Base-by-base conservation (phyloP, 2,888 invertebrate species). In the Campoplex nolae region DNA sequence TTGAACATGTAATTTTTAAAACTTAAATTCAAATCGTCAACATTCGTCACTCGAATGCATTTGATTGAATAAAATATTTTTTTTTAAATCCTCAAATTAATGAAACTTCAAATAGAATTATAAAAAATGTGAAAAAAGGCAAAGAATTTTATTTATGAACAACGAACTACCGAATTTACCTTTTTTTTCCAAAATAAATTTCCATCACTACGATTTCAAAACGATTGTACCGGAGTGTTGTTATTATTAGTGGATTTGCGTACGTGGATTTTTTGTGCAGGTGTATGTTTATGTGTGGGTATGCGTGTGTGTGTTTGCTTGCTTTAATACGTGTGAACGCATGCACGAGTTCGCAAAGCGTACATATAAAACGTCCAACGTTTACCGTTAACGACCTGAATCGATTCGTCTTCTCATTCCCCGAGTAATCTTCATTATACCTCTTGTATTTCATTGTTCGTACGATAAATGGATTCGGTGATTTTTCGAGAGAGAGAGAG, bases 341-440 rank as follows among this genome's bases (percentile, higher is more conserved):
- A 76, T 78, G 85, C 88, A 84, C 89, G 89, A 89, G 90, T 92
- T 91, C 86, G 91, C 91, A 90, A 28, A 90, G 89, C 89, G 89
- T 88, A 88, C 54, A 67, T 70, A 70, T 70, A 73, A 73, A 89
- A 89, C 89, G 90, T 89, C 88, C 87, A 88, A 89, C 88, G 89
- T 92, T 92, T 92, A 92, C 92, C 92, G 92, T 92, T 92, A 92
- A 92, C 91, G 92, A 92, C 92, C 92, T 90, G 91, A 92, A 92
- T 92, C 90, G 89, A 79, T 83, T 86, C 71, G 54, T 62, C 73
- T 54, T 78, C 70, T 28, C 42, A 28, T 58, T 75, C 80, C 58
- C 70, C 78, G 62, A 18, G 58, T 71, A 77, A 83, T 71, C 85
- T 83, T 83, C 45, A 78, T 71, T 48, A 42, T 62, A n/a, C 45